These are phyloP conservation scores for Notolabrus celidotus DNA, from an alignment of 2,797 vertebrate species.

Conservation along the genomic window DNA sequence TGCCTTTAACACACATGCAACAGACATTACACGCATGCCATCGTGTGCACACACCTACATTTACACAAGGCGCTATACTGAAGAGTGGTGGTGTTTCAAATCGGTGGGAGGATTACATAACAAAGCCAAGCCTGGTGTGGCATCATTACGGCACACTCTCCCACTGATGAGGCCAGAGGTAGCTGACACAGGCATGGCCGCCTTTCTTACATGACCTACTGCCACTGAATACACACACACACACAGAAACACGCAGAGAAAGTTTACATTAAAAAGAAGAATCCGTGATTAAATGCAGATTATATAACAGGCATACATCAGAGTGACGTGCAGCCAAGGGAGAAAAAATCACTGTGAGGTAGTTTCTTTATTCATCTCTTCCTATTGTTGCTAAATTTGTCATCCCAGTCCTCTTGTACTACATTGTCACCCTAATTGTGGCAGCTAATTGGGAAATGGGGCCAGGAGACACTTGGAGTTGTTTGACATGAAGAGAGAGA, in stretches of 20 bases:
- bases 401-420: constrained; percentile 87
- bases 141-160: constrained; percentile 75
- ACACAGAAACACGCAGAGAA: constrained; percentile 6
- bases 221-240: not conserved
- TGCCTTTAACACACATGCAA: not conserved
- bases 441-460: constrained; percentile 85
- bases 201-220: constrained; percentile 45
- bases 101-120: constrained; percentile 86
- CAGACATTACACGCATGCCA: not conserved
- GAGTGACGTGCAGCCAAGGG: constrained; percentile 14
- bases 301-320: constrained; percentile 48
- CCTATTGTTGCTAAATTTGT: constrained; percentile 81
- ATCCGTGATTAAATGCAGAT: constrained; percentile 26
- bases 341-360: constrained; percentile 31
- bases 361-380: constrained; percentile 70
- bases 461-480: constrained; percentile 73
- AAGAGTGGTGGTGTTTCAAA: constrained; percentile 71
- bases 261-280: not conserved
- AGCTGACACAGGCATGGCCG: constrained; percentile 43
- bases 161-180: constrained; percentile 75
- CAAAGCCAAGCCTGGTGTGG: constrained; percentile 64
- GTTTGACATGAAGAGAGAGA: constrained; percentile 32
- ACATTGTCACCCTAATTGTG: constrained; percentile 86
- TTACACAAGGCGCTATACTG: constrained; percentile 60
- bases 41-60: constrained; percentile 51